These are phyloP conservation scores for Helicolenus hilgendorfi DNA, from an alignment of 2,797 vertebrate species.

Conservation along the genomic window DNA sequence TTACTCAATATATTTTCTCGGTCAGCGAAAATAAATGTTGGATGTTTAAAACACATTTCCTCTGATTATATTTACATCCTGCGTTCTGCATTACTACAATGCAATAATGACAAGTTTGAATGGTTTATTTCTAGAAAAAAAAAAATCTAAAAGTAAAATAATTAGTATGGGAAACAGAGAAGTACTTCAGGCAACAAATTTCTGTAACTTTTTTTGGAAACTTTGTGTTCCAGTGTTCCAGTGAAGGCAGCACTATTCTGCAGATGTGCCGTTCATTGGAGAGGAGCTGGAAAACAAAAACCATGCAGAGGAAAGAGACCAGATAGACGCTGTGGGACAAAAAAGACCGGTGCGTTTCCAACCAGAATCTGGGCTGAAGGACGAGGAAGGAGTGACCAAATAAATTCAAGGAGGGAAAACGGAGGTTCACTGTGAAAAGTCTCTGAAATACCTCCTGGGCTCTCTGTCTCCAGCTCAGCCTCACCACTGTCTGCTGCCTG, in stretches of 20 bases:
- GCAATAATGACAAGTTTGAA: too few relatives aligned
- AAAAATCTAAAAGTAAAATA: neutral
- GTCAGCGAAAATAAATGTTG: fast-evolving
- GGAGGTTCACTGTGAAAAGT: conserved; percentile 62
- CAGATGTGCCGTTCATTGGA: conserved; percentile 11
- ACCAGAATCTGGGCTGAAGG: conserved; percentile 36
- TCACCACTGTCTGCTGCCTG: conserved; percentile 83
- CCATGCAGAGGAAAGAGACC: conserved; percentile 70
- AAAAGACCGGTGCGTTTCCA: conserved; percentile 35
- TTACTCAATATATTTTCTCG: too few relatives aligned
- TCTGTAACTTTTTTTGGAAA: neutral
- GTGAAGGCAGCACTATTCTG: conserved; percentile 1
- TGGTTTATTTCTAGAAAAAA: neutral
- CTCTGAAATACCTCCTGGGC: conserved; percentile 89
- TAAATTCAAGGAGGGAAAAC: conserved; percentile 37
- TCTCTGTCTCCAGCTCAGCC: conserved; percentile 81
- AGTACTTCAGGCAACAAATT: conserved; percentile 37
- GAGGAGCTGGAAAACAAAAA: conserved; percentile 48
- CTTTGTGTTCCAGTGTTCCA: neutral
- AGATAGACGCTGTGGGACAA: conserved; percentile 38
- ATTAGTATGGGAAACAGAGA: neutral
- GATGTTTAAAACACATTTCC: neutral
- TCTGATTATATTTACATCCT: neutral
- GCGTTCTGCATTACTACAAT: neutral
- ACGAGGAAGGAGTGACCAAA: conserved; percentile 49